Percentiles rank a stretch among this genome's conserved stretches.
These are phyloP conservation scores for Drosophila paulistorum DNA, from an alignment of 1,140 invertebrate species.

Conservation along the genomic window DNA sequence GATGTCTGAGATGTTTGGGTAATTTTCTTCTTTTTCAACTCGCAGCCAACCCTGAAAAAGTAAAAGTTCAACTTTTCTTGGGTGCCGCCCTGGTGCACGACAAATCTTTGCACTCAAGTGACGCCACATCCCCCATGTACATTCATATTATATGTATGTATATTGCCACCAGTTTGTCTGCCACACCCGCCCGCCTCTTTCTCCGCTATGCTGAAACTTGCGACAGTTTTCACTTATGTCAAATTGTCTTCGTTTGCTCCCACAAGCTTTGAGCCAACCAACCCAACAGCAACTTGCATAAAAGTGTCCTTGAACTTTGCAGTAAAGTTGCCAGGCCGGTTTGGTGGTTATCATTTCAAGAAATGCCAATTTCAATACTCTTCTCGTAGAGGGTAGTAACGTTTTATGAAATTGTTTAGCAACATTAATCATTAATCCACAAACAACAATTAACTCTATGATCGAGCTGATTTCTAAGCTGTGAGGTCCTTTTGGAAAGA, in stretches of 20 bases:
- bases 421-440: no score
- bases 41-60: conserved; percentile 23
- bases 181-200: not conserved
- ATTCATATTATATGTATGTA: conserved; percentile 1
- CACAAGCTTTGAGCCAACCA: not conserved
- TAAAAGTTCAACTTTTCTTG: conserved; percentile 44
- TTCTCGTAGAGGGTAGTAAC: not conserved
- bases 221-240: conserved; percentile 40
- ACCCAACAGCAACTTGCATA: conserved; percentile 4
- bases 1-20: no score
- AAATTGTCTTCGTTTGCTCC: conserved; percentile 10
- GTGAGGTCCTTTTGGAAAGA: no score
- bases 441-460: no score
- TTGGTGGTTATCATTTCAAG: conserved; percentile 8
- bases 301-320: conserved; percentile 23
- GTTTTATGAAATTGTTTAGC: not conserved
- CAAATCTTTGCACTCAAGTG: conserved; percentile 29
- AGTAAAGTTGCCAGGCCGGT: conserved; percentile 17
- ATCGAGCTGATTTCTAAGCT: no score
- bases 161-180: conserved; percentile 1
- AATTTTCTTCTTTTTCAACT: not conserved
- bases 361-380: not conserved
- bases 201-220: conserved; percentile 2
- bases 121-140: not conserved
- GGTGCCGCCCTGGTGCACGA: conserved; percentile 9